phyloP scores from a whole-genome alignment of 2,797 vertebrate genomes.

The Pipistrellus pipistrellus region DNA sequence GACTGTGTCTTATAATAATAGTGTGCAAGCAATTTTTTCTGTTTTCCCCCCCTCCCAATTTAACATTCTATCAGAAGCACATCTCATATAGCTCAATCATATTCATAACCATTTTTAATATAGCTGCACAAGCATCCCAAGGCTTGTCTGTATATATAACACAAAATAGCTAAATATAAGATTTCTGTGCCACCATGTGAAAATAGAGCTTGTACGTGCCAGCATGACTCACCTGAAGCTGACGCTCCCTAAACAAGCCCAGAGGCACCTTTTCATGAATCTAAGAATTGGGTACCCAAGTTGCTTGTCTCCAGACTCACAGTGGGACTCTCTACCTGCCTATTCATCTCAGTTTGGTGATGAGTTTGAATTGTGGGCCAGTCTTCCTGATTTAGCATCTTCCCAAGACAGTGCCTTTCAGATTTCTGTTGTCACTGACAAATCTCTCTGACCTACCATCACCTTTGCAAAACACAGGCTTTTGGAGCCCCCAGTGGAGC shows the following conservation, averaged over 20 bases:
- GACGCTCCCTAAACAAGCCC: neutral
- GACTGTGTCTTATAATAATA: neutral
- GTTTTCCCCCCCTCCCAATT: neutral
- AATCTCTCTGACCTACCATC: neutral
- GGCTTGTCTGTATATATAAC: neutral
- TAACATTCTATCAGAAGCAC: neutral
- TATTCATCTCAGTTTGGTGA: neutral
- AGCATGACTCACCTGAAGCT: neutral
- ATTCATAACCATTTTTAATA: neutral
- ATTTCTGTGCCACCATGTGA: neutral
- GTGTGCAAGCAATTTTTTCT: neutral
- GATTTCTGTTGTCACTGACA: conserved; percentile 22
- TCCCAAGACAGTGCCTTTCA: neutral
- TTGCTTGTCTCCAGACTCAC: neutral
- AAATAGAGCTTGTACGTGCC: neutral
- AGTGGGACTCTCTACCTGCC: neutral
- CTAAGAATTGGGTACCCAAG: neutral
- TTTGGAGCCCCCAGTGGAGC: neutral
- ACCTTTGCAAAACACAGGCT: neutral
- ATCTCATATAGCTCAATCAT: neutral
- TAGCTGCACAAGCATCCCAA: neutral
- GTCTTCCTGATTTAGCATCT: neutral
- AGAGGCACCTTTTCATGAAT: neutral
- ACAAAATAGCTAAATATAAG: neutral
- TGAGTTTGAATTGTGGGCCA: neutral